These are phyloP conservation scores for Pithys albifrons DNA, from an alignment of 2,113 vertebrate species.

Conservation along the genomic window DNA sequence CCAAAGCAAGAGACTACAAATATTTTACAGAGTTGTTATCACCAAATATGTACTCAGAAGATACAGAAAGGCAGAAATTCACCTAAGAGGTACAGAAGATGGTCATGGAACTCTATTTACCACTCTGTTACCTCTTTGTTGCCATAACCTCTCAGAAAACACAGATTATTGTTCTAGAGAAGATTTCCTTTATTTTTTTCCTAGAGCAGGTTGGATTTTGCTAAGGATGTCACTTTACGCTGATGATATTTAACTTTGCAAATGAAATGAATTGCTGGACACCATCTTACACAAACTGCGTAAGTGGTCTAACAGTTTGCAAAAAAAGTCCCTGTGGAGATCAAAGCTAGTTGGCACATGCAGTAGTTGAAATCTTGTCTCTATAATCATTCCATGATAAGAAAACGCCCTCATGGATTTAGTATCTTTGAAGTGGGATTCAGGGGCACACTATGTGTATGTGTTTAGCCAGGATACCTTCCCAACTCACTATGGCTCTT, in stretches of 20 bases:
- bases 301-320: background rate
- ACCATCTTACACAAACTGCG: background rate
- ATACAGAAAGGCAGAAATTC: background rate
- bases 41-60: background rate
- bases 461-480: background rate
- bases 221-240: background rate
- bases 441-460: background rate
- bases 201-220: background rate
- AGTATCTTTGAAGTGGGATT: background rate
- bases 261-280: background rate
- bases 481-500: background rate
- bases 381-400: background rate
- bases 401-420: background rate
- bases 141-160: background rate
- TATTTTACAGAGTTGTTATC: conserved; percentile 28
- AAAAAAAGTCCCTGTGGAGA: background rate
- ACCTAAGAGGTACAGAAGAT: background rate
- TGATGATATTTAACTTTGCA: background rate
- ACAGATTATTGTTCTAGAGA: background rate
- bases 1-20: background rate
- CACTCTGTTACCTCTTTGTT: background rate
- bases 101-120: background rate
- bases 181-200: background rate
- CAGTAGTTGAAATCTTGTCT: background rate
- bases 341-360: background rate